Conservation (phyloP, 2,797 vertebrate genomes). For the Chelonia mydas region DNA sequence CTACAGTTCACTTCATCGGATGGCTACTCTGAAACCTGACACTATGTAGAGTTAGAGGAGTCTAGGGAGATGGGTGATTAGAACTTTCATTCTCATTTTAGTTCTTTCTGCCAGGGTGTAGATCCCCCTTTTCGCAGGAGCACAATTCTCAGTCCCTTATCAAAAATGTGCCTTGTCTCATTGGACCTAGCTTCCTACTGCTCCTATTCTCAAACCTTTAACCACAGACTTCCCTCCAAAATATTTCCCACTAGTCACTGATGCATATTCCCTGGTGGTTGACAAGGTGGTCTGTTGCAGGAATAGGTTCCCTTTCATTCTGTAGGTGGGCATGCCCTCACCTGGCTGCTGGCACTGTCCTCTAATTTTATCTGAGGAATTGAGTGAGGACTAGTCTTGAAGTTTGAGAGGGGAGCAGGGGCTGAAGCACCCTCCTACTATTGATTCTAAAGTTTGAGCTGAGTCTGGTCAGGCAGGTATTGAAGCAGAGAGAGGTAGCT, state of each 20-base stretch:
- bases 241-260: neutral
- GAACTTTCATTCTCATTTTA: neutral
- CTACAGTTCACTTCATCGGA: too few species aligned
- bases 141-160: neutral
- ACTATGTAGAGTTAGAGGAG: neutral
- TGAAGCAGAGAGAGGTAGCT: neutral
- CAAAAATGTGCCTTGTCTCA: neutral
- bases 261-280: neutral
- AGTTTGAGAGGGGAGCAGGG: neutral
- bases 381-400: neutral
- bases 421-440: neutral
- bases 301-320: neutral
- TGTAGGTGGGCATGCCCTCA: neutral
- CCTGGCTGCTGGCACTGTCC: too few species aligned
- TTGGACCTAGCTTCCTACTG: neutral
- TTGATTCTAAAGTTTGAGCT: neutral
- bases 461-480: neutral
- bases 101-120: neutral
- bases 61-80: neutral
- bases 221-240: neutral
- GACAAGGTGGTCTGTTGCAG: neutral
- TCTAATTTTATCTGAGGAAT: neutral
- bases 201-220: neutral
- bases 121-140: neutral
- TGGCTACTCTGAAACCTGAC: too few species aligned